phyloP scores from a whole-genome alignment of 2,888 invertebrate genomes.

The Sphaerophoria taeniata region DNA sequence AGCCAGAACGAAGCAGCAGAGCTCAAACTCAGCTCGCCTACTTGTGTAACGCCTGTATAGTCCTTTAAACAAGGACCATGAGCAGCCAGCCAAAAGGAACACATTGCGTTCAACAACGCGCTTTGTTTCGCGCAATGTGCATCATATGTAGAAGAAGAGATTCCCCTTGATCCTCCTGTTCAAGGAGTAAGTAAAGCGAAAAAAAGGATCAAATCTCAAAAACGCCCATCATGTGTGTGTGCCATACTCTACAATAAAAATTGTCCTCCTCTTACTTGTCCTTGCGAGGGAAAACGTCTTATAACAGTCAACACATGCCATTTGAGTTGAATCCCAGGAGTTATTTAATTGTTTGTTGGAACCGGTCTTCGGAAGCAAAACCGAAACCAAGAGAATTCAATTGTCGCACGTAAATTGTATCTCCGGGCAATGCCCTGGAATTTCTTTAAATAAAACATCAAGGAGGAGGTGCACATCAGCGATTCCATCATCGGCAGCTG shows the following conservation, averaged over 20 bases:
- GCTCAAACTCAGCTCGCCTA: constrained; percentile 47
- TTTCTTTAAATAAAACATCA: constrained; percentile 8
- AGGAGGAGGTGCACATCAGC: constrained; percentile 40
- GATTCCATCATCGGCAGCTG: constrained; percentile 62
- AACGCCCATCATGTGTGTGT: constrained; percentile 68
- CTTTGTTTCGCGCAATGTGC: constrained; percentile 70
- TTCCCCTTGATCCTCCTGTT: constrained; percentile 25
- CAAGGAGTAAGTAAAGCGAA: constrained; percentile 37
- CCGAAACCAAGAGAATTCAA: constrained; percentile 28
- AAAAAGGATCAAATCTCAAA: constrained; percentile 73
- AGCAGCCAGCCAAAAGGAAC: constrained; percentile 71
- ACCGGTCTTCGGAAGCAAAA: constrained; percentile 52
- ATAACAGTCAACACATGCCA: constrained; percentile 63
- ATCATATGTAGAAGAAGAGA: constrained; percentile 30
- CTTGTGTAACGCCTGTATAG: constrained; percentile 50
- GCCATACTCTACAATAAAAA: constrained; percentile 48
- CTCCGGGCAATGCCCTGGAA: constrained; percentile 70
- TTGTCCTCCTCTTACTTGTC: constrained; percentile 70
- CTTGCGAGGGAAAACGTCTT: constrained; percentile 51
- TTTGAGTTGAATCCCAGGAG: constrained; percentile 56
- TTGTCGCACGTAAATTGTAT: constrained; percentile 66
- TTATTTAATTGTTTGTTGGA: constrained; percentile 47
- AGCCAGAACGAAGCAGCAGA: constrained; percentile 27
- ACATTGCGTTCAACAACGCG: constrained; percentile 76
- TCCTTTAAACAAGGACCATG: constrained; percentile 10